Evolutionary conservation across 2,888 invertebrate genomes (phyloP).

Genomic region (Patella caerulea): DNA sequence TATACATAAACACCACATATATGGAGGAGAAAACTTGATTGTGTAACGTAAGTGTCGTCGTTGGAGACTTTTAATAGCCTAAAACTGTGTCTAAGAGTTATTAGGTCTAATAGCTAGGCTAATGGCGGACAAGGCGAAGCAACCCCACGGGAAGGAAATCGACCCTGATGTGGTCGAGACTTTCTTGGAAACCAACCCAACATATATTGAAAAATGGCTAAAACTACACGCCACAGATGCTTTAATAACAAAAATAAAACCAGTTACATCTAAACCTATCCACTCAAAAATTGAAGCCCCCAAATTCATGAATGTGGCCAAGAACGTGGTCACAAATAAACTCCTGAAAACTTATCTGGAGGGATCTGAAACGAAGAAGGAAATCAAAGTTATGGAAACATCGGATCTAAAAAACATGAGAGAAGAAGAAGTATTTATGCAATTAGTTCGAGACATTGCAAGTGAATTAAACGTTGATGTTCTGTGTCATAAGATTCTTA

Average conservation of each 20-base stretch:
- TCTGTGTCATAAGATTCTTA: constrained; percentile 94
- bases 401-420: constrained; percentile 3
- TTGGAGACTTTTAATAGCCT: neutral
- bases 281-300: neutral
- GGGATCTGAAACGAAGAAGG: constrained; percentile 38
- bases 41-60: neutral
- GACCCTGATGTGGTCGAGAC: constrained; percentile 42
- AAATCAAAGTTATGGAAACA: constrained; percentile 19
- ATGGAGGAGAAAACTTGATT: neutral
- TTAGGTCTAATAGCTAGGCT: neutral
- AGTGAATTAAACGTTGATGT: constrained; percentile 94
- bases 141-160: neutral
- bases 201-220: constrained; percentile 60
- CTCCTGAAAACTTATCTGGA: constrained; percentile 62
- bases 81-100: too few relatives aligned
- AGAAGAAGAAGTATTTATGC: constrained; percentile 90
- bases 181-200: constrained; percentile 53
- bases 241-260: neutral
- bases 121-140: neutral
- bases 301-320: constrained; percentile 30
- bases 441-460: constrained; percentile 92
- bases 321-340: constrained; percentile 60
- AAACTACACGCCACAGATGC: constrained; percentile 38
- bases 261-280: neutral
- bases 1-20: neutral